Base-by-base conservation (phyloP, 2,113 vertebrate genomes). In the Rhinoptilus africanus region DNA sequence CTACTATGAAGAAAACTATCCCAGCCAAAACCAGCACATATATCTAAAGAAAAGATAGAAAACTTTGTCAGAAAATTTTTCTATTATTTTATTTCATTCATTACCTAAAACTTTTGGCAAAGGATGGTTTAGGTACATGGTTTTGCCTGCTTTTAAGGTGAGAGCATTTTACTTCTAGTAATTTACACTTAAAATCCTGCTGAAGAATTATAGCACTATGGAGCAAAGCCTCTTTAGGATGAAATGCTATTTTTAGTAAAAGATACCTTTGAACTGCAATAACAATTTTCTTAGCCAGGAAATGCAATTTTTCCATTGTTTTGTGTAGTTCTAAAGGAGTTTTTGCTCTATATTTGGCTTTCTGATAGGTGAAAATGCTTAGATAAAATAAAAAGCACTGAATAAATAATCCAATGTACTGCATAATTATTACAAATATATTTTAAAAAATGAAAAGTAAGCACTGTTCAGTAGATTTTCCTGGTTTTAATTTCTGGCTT, bases 261-360 rank as follows among this genome's bases (percentile, higher is more conserved):
- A 93, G 9, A 60, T 45, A 2, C 5, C 27, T 86, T 47, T 80
- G 17, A 73, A 90, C 17, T 59, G 9, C 32, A 66, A 22, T 62
- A 83, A 60, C 3, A 0, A 14, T 71, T 81, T 80, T 75, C 34
- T 57, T 59, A 77, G 20, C 2, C 10, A 73, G 10, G 8, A 85
- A 94, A 90, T 67, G 24, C 11, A 80, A 69, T 47, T 16, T 71
- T 62, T 75, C 7, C 22, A 4, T 63, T 60, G n/a, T 41, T 79
- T 77, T 88, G 2, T 74, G 7, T 23, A 19, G 23, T 24, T 63
- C 18, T 64, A 24, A 85, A 48, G 8, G 1, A 1, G 1, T 0
- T 39, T 88, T 85, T 85, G 0, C 4, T 72, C 5, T 8, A 0
- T 51, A 27, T 92, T 81, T 60, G 19, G 4, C 56, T 78, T 53